Base-by-base conservation (phyloP, 2,888 invertebrate genomes). In the Mellilla xanthometata region DNA sequence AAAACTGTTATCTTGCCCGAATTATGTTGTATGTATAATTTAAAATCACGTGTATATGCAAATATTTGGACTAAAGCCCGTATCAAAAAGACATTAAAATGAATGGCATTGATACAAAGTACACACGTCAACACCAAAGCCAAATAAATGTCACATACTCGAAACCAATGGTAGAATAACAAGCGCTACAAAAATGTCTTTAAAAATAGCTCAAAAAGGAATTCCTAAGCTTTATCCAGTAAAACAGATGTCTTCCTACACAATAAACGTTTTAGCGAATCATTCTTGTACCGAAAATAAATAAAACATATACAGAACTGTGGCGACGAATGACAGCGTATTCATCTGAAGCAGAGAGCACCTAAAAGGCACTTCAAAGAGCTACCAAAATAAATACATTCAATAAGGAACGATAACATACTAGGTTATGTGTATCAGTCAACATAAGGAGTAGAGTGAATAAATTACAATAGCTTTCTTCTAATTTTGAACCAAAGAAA, bases 361-460 rank as follows among this genome's bases (percentile, higher is more conserved):
- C 68, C 63, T 68, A 67, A n/a, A 69, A 72, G 58, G 56, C 53
- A 72, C 70, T 63, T 72, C 62, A 72, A 72, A 80, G 64, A 46
- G 60, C 56, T 63, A 61, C 62, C 45, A 61, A 65, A 72, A 62
- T 56, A 54, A 52, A 63, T 56, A 31, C 23, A 24, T 47, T 47
- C 41, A 41, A 36, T 41, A 29, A 38, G 15, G 33, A 38, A 7
- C 12, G 11, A 24, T 7, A 12, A 36, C 12, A 10, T 15, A 32
- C 9, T 7, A 6, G 15, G 15, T 6, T 19, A 19, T n/a, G n/a
- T n/a, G n/a, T n/a, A n/a, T n/a, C n/a, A n/a, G n/a, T n/a, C n/a
- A n/a, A n/a, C n/a, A n/a, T n/a, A n/a, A n/a, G n/a, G n/a, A n/a
- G n/a, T n/a, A n/a, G n/a, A n/a, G n/a, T n/a, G n/a, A n/a, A n/a